Conservation (phyloP, 1,140 invertebrate species). For the Panagrolaimus sp. region DNA sequence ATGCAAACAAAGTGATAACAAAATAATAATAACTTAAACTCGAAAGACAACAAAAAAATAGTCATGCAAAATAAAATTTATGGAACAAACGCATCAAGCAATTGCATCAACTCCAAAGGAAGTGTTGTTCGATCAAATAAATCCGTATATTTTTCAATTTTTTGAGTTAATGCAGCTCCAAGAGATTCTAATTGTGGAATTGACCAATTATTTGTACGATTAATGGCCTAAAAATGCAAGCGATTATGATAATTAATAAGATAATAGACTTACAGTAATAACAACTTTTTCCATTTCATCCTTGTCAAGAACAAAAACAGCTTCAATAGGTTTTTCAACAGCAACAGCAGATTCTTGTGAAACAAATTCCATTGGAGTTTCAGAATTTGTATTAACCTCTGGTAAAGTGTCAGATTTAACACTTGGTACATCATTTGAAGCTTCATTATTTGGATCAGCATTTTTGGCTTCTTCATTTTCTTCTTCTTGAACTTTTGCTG, state of each 20-base stretch:
- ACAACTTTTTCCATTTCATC: conserved; percentile 3
- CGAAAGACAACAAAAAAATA: too few relatives aligned
- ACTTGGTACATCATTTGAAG: conserved; percentile 18
- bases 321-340: neutral
- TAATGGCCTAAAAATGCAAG: conserved; percentile 13
- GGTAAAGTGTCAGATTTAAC: neutral
- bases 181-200: conserved; percentile 21
- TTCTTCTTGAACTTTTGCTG: neutral
- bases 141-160: conserved; percentile 8
- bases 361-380: neutral
- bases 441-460: conserved; percentile 16
- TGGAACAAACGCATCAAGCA: neutral
- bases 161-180: conserved; percentile 19
- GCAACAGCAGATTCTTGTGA: neutral
- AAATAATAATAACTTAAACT: neutral
- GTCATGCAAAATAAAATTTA: neutral
- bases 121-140: conserved; percentile 18
- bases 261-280: neutral
- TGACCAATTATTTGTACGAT: conserved; percentile 19
- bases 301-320: neutral
- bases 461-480: neutral
- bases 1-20: too few relatives aligned
- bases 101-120: conserved; percentile 13
- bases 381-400: neutral
- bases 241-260: neutral